Conservation (phyloP, 2,113 vertebrate genomes). For the Neomonachus schauinslandi region DNA sequence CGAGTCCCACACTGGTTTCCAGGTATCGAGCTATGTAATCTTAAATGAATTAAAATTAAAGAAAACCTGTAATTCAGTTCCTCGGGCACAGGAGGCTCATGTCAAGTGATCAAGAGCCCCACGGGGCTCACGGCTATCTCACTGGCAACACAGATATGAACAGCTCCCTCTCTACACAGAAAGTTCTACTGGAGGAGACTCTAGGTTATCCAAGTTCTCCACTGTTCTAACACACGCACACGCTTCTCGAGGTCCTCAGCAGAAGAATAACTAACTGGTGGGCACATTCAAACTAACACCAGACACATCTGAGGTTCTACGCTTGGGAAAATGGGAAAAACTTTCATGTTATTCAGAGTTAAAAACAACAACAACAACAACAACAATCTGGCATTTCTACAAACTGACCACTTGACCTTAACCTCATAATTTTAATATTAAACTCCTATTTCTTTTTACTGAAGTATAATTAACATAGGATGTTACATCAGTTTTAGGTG, state of each 20-base stretch:
- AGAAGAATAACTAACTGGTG: too few relatives aligned
- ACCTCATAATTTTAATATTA: neutral
- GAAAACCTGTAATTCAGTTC: neutral
- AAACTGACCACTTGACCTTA: neutral
- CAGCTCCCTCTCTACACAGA: fast-evolving
- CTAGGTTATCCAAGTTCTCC: neutral
- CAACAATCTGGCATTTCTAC: neutral
- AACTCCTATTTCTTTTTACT: neutral
- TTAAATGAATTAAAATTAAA: neutral
- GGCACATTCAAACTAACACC: neutral
- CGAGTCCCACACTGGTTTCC: neutral
- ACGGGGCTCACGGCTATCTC: neutral
- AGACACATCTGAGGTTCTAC: neutral
- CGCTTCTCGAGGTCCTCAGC: fast-evolving
- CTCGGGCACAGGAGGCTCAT: neutral
- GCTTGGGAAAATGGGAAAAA: neutral
- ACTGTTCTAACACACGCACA: fast-evolving
- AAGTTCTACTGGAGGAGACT: fast-evolving
- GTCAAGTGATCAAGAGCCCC: too few relatives aligned
- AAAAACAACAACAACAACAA: neutral
- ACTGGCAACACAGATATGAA: fast-evolving
- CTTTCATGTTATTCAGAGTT: neutral
- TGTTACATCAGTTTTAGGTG: neutral
- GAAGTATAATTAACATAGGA: neutral
- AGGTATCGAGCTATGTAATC: neutral